Conservation (phyloP, 2,888 invertebrate species). For the Mesodorylaimus sp. region DNA sequence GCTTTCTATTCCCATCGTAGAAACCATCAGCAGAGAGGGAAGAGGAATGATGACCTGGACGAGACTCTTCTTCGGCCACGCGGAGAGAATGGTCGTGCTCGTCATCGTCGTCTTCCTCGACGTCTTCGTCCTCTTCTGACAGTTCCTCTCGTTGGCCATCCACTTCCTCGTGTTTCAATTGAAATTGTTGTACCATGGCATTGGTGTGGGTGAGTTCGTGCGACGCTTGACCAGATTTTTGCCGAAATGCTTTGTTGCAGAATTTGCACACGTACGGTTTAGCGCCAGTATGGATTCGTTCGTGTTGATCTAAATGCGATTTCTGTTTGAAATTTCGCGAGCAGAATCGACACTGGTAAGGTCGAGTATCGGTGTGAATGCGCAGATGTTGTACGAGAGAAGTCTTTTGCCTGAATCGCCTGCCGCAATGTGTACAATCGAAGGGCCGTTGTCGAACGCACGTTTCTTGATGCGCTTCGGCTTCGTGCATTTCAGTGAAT, state of each 20-base stretch:
- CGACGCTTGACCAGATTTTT: not conserved
- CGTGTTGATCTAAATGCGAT: conserved; percentile 7
- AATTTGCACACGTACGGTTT: conserved; percentile 2
- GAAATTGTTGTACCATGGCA: no score
- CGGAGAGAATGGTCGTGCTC: no score
- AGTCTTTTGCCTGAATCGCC: conserved; percentile 1
- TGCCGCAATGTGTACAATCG: not conserved
- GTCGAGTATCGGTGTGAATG: conserved; percentile 5
- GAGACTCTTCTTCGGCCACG: no score
- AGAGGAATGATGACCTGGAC: no score
- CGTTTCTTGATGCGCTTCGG: not conserved
- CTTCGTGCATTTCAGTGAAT: not conserved
- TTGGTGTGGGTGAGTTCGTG: conserved; percentile 7
- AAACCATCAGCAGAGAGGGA: no score
- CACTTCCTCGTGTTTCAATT: no score
- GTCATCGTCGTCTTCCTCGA: no score
- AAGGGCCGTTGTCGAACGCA: not conserved
- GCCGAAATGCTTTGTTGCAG: conserved; percentile 4
- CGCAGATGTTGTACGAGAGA: conserved; percentile 6
- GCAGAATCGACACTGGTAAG: conserved; percentile 3
- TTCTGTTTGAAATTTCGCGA: conserved; percentile 1
- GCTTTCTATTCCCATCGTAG: no score
- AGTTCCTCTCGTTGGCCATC: no score
- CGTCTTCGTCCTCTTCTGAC: no score
- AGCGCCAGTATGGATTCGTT: conserved; percentile 7